Evolutionary conservation across 2,888 invertebrate genomes (phyloP).

Genomic region (Salticus scenicus): DNA sequence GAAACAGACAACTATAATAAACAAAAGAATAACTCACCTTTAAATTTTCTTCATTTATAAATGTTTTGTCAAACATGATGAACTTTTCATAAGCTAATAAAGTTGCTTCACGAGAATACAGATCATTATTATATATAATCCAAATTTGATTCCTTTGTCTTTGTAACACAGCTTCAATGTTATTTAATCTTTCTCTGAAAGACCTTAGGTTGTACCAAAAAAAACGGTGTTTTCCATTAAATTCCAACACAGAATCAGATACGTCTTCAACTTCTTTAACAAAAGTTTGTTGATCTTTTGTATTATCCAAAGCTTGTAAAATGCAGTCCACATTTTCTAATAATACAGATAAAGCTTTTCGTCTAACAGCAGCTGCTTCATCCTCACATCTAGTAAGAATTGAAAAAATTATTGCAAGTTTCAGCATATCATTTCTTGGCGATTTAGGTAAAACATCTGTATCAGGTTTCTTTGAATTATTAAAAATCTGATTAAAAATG

Average conservation of each 20-base stretch:
- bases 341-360: constrained; percentile 80
- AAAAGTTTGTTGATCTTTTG: constrained; percentile 66
- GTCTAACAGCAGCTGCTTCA: constrained; percentile 80
- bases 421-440: neutral
- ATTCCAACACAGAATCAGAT: neutral
- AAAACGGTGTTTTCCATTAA: constrained; percentile 73
- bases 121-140: constrained; percentile 80
- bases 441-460: neutral
- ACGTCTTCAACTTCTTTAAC: constrained; percentile 43
- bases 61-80: constrained; percentile 74
- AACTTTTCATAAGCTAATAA: constrained; percentile 76
- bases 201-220: constrained; percentile 71
- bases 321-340: constrained; percentile 75
- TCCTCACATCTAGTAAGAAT: constrained; percentile 79
- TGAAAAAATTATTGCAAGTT: constrained; percentile 78
- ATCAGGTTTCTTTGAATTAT: too few species aligned
- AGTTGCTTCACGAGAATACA: constrained; percentile 79
- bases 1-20: too few species aligned
- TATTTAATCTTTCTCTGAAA: constrained; percentile 72
- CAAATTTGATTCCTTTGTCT: constrained; percentile 76
- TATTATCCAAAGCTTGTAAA: constrained; percentile 70
- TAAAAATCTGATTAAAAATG: too few species aligned
- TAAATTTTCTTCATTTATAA: constrained; percentile 71
- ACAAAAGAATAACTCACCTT: constrained; percentile 68
- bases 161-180: constrained; percentile 75